Conservation (phyloP, 2,888 invertebrate species). For the Drosophila nr. perissopoda region DNA sequence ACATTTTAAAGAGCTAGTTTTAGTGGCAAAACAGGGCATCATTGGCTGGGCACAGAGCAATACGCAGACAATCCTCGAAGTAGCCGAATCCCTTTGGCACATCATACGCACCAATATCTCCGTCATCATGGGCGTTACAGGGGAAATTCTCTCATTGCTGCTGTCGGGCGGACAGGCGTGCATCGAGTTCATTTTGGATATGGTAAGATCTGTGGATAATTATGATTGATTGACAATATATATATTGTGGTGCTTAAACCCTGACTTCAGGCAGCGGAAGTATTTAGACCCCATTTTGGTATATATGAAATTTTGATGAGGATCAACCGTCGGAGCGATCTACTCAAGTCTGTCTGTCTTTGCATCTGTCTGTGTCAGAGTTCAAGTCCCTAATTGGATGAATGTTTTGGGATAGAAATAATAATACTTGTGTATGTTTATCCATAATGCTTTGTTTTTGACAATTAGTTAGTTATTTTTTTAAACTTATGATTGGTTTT, state of each 20-base stretch:
- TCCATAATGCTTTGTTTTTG: too few species aligned
- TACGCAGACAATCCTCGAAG: conserved; percentile 94
- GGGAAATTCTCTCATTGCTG: conserved; percentile 94
- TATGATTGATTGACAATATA: not conserved
- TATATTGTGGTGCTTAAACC: not conserved
- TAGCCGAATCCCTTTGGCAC: conserved; percentile 94
- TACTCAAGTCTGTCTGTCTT: not conserved
- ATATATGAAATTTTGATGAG: too few species aligned
- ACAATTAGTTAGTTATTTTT: too few species aligned
- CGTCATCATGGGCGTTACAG: conserved; percentile 92
- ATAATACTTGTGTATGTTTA: too few species aligned
- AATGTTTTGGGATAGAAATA: too few species aligned
- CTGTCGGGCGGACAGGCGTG: conserved; percentile 96
- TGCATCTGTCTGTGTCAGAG: not conserved
- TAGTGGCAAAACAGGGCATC: conserved; percentile 87
- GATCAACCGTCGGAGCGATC: not conserved
- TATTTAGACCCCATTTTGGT: not conserved
- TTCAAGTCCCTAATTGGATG: too few species aligned
- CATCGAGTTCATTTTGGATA: conserved; percentile 93
- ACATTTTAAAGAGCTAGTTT: conserved; percentile 85
- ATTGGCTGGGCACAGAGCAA: conserved; percentile 95
- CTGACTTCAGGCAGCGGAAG: too few species aligned
- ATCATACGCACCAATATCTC: conserved; percentile 97
- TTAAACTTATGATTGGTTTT: too few species aligned
- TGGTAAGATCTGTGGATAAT: conserved; percentile 86